A percentile compares a stretch with the other conserved stretches of the same genome.
Conservation (phyloP, 2,888 invertebrate genomes). For the Stramonita haemastoma region DNA sequence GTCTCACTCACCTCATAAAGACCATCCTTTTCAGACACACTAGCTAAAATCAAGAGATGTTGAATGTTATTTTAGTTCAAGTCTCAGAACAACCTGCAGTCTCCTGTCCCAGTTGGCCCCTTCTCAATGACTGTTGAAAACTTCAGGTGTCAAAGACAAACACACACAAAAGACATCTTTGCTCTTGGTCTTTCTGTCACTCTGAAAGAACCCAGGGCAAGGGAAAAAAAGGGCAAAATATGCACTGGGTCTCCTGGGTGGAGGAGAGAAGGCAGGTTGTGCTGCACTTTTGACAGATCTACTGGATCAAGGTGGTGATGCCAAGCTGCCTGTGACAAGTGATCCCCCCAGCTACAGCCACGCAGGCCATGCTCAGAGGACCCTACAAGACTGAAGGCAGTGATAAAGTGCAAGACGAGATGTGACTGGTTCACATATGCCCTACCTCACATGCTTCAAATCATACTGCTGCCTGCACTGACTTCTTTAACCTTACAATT, state of each 20-base stretch:
- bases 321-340: background rate
- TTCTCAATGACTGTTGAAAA: background rate
- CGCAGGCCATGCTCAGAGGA: slow-evolving; percentile 22
- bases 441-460: background rate
- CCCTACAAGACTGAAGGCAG: background rate
- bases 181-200: background rate
- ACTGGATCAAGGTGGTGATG: background rate
- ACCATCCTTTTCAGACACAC: slow-evolving; percentile 19
- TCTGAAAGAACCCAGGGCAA: background rate
- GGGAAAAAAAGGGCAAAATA: background rate
- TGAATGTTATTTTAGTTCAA: background rate
- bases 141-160: background rate
- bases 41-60: background rate
- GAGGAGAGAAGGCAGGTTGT: background rate
- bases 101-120: background rate
- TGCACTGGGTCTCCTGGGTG: background rate
- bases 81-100: slow-evolving; percentile 1
- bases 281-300: background rate
- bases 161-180: background rate
- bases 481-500: background rate
- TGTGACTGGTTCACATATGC: slow-evolving; percentile 34
- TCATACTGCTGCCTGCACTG: background rate
- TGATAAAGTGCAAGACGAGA: slow-evolving; percentile 11
- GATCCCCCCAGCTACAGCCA: slow-evolving; percentile 16
- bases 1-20: background rate